These are phyloP conservation scores for Eurystomus glaucurus DNA, from an alignment of 2,797 vertebrate genomes.

Conservation along the genomic window DNA sequence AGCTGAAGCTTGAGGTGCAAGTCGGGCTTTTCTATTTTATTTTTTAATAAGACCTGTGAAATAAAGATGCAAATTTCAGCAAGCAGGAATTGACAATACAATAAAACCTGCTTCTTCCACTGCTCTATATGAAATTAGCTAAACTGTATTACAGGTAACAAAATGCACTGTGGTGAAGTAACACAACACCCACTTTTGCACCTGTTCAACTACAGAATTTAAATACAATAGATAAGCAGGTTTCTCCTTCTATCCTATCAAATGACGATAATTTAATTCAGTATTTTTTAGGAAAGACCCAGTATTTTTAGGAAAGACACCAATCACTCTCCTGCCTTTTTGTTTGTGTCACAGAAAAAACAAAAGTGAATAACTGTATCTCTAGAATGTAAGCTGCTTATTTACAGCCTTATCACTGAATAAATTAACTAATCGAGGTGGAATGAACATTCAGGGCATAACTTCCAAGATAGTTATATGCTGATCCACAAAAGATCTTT, in stretches of 20 bases:
- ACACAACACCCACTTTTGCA: background rate
- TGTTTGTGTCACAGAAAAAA: background rate
- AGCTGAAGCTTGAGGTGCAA: background rate
- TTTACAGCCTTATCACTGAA: background rate
- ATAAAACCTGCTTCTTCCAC: background rate
- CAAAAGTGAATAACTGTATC: background rate
- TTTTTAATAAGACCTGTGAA: background rate
- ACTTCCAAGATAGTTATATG: background rate
- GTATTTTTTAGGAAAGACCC: background rate
- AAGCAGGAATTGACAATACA: background rate
- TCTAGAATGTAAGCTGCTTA: background rate
- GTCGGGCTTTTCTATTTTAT: background rate
- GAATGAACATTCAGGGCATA: background rate
- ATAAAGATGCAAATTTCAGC: background rate
- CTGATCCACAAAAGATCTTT: background rate
- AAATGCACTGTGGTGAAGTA: background rate
- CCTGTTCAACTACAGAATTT: background rate
- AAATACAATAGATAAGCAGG: background rate
- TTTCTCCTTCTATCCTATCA: background rate
- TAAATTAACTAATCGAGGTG: background rate
- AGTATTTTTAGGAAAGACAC: background rate
- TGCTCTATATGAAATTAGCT: background rate
- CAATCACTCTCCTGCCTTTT: background rate
- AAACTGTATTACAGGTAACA: slow-evolving; percentile 12
- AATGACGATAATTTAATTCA: background rate